These are phyloP conservation scores for Boloria euphrosyne DNA, from an alignment of 2,888 invertebrate genomes.

Conservation along the genomic window DNA sequence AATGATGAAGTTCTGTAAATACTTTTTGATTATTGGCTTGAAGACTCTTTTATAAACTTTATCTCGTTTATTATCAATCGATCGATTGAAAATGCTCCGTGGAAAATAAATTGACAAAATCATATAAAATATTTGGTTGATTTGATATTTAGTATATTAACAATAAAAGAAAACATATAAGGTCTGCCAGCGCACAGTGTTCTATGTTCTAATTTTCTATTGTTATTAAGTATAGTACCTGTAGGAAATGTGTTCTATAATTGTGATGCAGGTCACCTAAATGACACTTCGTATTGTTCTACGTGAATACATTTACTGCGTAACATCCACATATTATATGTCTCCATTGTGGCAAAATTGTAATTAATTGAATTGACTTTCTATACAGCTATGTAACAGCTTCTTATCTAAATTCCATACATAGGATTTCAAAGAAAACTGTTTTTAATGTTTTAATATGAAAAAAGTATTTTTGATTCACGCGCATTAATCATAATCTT, in stretches of 20 bases:
- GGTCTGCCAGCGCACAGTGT: background rate
- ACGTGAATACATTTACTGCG: slow-evolving; percentile 11
- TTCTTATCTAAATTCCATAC: no score
- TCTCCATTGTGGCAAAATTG: no score
- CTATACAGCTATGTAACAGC: no score
- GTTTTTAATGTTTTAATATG: no score
- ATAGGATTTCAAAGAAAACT: no score
- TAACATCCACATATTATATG: slow-evolving; percentile 2
- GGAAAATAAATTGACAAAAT: background rate
- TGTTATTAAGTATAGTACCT: slow-evolving; percentile 2
- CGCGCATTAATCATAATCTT: no score
- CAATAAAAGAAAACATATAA: background rate
- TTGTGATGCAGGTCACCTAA: slow-evolving; percentile 32
- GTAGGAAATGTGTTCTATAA: slow-evolving; percentile 17
- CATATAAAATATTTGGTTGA: background rate
- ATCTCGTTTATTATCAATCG: background rate
- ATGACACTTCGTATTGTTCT: slow-evolving; percentile 30
- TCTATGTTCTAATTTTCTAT: background rate
- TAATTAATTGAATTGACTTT: no score
- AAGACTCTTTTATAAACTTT: background rate
- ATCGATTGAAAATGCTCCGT: background rate
- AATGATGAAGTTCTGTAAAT: background rate
- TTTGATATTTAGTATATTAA: background rate
- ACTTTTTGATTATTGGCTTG: background rate
- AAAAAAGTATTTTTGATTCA: no score